These are phyloP conservation scores for Ictidomys tridecemlineatus DNA, from an alignment of 2,113 vertebrate genomes.

Conservation along the genomic window DNA sequence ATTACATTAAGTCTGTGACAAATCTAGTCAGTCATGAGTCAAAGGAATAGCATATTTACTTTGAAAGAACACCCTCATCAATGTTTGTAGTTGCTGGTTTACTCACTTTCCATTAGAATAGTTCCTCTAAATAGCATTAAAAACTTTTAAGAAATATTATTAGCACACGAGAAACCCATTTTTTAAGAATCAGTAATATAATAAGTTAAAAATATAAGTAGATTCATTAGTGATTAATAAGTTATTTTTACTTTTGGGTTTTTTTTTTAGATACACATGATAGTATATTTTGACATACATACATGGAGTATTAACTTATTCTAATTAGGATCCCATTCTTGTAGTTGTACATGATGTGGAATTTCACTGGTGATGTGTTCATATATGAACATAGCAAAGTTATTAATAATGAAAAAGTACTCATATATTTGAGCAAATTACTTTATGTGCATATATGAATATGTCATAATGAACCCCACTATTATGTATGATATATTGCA, in stretches of 20 bases:
- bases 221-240: constrained; percentile 47
- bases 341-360: too few species aligned
- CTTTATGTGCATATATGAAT: too few species aligned
- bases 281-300: too few species aligned
- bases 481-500: too few species aligned
- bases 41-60: constrained; percentile 43
- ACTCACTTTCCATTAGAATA: constrained; percentile 16
- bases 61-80: background rate
- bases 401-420: constrained; percentile 6
- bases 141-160: constrained; percentile 41
- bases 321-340: too few species aligned
- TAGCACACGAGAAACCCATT: background rate
- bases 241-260: background rate
- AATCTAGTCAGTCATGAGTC: background rate
- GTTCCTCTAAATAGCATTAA: constrained; percentile 22
- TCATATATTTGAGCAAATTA: too few species aligned
- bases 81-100: constrained; percentile 14
- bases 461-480: too few species aligned
- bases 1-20: constrained; percentile 21
- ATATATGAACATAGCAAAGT: too few species aligned
- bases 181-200: constrained; percentile 19
- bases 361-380: too few species aligned
- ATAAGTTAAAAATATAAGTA: constrained; percentile 23
- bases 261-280: too few species aligned
- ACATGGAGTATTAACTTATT: too few species aligned